Evolutionary conservation across 2,888 invertebrate genomes (phyloP).

Genomic region (Didymodactylos carnosus): DNA sequence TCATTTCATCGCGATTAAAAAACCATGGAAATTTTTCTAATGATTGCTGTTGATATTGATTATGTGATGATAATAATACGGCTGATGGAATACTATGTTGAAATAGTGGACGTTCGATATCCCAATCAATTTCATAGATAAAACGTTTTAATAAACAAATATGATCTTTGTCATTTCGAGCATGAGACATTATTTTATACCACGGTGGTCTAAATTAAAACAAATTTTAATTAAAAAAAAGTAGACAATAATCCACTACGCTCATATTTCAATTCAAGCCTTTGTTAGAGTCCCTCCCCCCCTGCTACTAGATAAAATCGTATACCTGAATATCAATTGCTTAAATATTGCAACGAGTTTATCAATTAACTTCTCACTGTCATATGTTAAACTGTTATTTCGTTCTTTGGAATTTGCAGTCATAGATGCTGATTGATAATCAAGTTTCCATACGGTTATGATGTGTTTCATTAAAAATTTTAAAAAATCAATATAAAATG

Average conservation of each 20-base stretch:
- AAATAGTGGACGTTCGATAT: background rate
- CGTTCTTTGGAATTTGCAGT: background rate
- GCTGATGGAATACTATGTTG: background rate
- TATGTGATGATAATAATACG: background rate
- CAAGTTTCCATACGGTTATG: background rate
- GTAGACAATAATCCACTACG: no score
- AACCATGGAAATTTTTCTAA: background rate
- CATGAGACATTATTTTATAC: background rate
- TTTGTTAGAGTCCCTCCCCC: no score
- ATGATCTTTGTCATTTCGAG: slow-evolving; percentile 1
- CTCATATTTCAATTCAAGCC: no score
- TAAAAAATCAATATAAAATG: background rate
- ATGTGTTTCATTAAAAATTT: background rate
- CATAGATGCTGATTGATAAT: background rate
- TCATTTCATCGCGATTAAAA: background rate
- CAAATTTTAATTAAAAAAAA: background rate
- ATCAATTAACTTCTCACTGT: background rate
- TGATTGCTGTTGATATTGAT: background rate
- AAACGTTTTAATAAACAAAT: background rate
- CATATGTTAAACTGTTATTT: background rate
- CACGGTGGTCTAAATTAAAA: background rate
- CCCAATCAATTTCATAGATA: background rate
- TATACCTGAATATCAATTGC: background rate
- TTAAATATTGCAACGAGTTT: background rate
- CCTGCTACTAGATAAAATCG: background rate